Evolutionary conservation across 2,113 vertebrate species (phyloP).

Genomic region (Gymnogyps californianus): DNA sequence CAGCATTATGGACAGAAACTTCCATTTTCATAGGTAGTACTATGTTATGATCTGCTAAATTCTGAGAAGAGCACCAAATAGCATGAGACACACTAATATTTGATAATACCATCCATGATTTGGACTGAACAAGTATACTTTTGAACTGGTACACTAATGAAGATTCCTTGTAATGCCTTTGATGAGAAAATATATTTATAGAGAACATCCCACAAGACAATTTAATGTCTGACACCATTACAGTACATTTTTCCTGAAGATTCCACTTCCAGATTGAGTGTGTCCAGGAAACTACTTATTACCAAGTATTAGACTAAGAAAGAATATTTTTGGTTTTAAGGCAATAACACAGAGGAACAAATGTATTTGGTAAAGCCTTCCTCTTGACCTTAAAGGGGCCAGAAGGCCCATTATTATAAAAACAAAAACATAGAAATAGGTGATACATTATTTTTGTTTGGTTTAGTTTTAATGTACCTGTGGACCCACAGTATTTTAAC

Average conservation of each 20-base stretch:
- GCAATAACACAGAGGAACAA: background rate
- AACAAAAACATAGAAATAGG: background rate
- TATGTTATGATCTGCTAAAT: background rate
- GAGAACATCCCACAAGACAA: background rate
- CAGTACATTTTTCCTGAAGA: background rate
- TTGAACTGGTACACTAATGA: background rate
- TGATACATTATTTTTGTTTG: background rate
- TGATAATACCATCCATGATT: background rate
- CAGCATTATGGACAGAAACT: background rate
- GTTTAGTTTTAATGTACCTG: background rate
- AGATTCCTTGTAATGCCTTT: background rate
- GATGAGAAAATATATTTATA: background rate
- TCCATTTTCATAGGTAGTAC: background rate
- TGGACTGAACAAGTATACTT: background rate
- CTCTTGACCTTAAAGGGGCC: background rate
- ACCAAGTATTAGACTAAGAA: background rate
- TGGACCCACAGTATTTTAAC: background rate
- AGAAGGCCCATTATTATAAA: background rate
- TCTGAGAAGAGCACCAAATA: background rate
- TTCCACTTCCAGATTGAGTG: background rate
- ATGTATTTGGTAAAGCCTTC: background rate
- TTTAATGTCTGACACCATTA: background rate
- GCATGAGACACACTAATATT: background rate
- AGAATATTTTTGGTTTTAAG: background rate
- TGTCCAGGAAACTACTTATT: background rate